Evolutionary conservation across 2,113 vertebrate genomes (phyloP), one percentile per base, ranked within the genome.

Genomic region (Salminus brasiliensis): DNA sequence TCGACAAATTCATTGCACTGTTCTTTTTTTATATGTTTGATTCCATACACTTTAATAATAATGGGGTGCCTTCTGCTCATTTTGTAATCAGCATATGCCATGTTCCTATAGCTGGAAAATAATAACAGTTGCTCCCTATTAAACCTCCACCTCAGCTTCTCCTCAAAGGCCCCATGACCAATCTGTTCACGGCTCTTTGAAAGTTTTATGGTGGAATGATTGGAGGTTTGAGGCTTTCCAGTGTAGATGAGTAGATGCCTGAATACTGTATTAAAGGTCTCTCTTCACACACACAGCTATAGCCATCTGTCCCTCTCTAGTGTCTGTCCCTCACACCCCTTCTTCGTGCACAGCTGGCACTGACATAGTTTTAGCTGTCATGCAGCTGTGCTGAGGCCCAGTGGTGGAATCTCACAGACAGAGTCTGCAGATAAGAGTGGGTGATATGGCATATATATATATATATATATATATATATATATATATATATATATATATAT

Each of bases 131-230:
- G 39, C 76, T 76, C 81, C 80, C 66, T 85, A 85, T 88, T 87
- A 87, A 83, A 82, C 39, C 59, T 70, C 7, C 1, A 9, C 45
- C 57, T 12, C 62, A 73, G 59, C n/a, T 72, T 79, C 80, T 63
- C 78, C 76, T 18, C 32, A 45, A 79, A 73, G 80, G 52, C 60
- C 76, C n/a, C 4, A 6, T 62, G 43, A 80, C 73, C 88, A 87
- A 74, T 81, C 88, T 90, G 88, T 85, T 80, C 83, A 71, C 9
- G 9, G 30, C 11, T 84, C 86, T 89, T 89, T 90, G 84, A 88
- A 86, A 83, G 49, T 87, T 53, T 75, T 72, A 75, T 81, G 18
- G 75, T 72, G 77, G 69, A 81, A 23, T 87, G 45, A 87, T 83
- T 80, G 79, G 84, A 82, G 84, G 83, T 85, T 79, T 86, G 83